These are phyloP conservation scores for Ascidia mentula DNA, from an alignment of 23 tunicate genomes.

Conservation along the genomic window DNA sequence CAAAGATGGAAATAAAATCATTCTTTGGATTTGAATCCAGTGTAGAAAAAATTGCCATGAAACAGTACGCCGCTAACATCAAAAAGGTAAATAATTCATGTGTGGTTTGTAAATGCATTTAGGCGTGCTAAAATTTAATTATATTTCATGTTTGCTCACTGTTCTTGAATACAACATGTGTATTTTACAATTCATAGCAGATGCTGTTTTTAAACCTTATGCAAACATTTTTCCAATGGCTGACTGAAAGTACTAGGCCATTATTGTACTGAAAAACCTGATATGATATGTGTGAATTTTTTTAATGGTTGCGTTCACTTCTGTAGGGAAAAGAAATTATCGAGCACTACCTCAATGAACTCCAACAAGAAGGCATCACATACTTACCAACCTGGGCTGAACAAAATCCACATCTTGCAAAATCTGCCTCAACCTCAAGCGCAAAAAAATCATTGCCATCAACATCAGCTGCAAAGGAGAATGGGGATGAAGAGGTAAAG, in stretches of 20 bases:
- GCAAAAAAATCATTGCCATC: neutral
- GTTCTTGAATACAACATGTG: no score
- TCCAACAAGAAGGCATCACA: conserved; percentile 49
- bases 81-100: conserved; percentile 66
- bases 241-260: no score
- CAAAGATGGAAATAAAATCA: conserved; percentile 87
- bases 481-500: neutral
- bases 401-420: conserved; percentile 38
- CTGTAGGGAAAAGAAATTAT: conserved; percentile 93
- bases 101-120: no score
- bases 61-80: conserved; percentile 86
- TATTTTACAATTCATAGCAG: no score
- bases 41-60: conserved; percentile 97
- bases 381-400: conserved; percentile 94
- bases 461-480: neutral
- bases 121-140: no score
- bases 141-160: no score
- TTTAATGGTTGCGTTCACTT: no score
- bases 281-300: no score
- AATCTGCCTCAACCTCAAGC: neutral
- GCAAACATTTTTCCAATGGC: no score
- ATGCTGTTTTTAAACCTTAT: no score
- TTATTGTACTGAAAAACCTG: no score
- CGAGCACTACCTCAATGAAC: conserved; percentile 75
- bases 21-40: conserved; percentile 88